These are phyloP conservation scores for Neodiprion virginianus DNA, from an alignment of 1,140 invertebrate genomes.

Conservation along the genomic window DNA sequence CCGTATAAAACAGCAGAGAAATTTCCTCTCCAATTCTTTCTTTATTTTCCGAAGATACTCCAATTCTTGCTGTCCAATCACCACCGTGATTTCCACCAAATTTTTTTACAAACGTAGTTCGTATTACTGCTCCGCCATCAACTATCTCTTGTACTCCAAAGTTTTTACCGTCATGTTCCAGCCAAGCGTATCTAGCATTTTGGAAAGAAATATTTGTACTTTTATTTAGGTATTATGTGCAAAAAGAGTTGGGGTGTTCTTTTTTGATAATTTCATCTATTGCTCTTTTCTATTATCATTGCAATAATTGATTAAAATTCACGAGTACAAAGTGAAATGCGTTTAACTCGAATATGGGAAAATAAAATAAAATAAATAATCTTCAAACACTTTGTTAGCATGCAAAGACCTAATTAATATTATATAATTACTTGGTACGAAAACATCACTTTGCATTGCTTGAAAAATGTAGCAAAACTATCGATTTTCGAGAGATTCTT, in stretches of 20 bases:
- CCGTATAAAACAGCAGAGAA: constrained; percentile 79
- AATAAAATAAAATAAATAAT: too few species aligned
- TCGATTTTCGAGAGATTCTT: too few species aligned
- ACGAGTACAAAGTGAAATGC: too few species aligned
- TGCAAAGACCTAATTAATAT: too few species aligned
- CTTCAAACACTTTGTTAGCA: too few species aligned
- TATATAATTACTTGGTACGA: too few species aligned
- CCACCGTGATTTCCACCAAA: constrained; percentile 81
- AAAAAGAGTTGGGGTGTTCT: not conserved
- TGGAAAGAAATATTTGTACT: not conserved
- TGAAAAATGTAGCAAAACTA: too few species aligned
- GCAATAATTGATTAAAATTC: too few species aligned
- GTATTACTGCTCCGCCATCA: constrained; percentile 79
- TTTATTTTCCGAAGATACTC: constrained; percentile 64
- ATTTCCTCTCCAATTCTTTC: constrained; percentile 61
- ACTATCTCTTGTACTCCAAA: constrained; percentile 93
- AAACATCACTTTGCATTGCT: too few species aligned
- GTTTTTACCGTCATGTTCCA: constrained; percentile 87
- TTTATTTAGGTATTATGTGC: constrained; percentile 13
- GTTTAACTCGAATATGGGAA: too few species aligned
- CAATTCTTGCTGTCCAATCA: constrained; percentile 91
- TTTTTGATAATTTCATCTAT: not conserved
- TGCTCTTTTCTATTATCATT: too few species aligned
- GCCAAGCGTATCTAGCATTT: constrained; percentile 76
- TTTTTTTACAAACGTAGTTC: constrained; percentile 90